Base-by-base conservation (phyloP, 2,888 invertebrate species). In the Nebria salina region DNA sequence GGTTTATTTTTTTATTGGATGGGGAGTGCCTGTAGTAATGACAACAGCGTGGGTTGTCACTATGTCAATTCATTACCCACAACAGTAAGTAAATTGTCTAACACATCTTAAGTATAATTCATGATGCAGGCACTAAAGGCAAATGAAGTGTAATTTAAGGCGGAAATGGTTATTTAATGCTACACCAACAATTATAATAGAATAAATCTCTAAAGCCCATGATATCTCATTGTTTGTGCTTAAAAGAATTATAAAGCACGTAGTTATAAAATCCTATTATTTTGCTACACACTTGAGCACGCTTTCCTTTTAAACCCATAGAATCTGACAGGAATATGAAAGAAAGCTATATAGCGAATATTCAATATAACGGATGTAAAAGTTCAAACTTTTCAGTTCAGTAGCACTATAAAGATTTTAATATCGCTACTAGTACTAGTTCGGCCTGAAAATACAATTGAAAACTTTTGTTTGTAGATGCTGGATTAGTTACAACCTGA, bases 401-500 rank as follows among this genome's bases (percentile, higher is more conserved):
- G 7, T 54, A 54, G 54, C 54, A 8, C 7, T 11, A 54, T 54
- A 54, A 54, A 13, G 54, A 54, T 54, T 54, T 54, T 54, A 54
- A 54, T 70, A 26, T 70, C 70, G 70, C 20, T 8, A 26, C 1
- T 66, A 70, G 66, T 70, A 70, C 3, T 54, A 54, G 54, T 54
- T 54, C 6, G 11, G 1, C 9, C 26, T 68, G 3, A 2, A 68
- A 20, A 34, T 34, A 34, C 5, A 34, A 73, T 34, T 8, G 11
- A 34, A 41, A 34, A 76, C 26, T 74, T 76, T 81, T 77, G 79
- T 82, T 87, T 88, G 65, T 86, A 93, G 93, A 82, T 94, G 96
- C 86, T 96, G 96, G 95, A 95, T 93, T 89, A 95, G 95, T 4
- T 97, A 97, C 87, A 96, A 96, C 87, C 92, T 96, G 83, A 91